Base-by-base conservation (phyloP, 2,113 vertebrate genomes). In the Tricholaema leucomelas region DNA sequence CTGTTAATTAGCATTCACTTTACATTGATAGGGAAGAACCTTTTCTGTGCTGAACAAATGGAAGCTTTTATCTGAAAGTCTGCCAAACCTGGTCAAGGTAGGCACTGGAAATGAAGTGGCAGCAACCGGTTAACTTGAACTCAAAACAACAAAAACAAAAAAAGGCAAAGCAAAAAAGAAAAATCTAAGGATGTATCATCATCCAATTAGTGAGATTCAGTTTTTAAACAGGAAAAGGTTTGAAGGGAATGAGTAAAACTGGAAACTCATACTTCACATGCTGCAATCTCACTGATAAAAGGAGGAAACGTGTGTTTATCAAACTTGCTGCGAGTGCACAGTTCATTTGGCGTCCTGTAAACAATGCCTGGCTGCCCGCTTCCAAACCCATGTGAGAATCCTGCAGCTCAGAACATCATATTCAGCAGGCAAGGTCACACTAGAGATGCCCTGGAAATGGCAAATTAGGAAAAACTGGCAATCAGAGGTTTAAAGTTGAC, bases 301-400 rank as follows among this genome's bases (percentile, higher is more conserved):
- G 98, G 97, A 98, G 98, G 98, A 98, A 98, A 98, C 98, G 97
- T 98, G 98, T 99, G 98, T 99, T 99, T 99, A 99, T 98, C 97
- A 97, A 98, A 97, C 96, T 97, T 95, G 97, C 97, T 97, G 95
- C 8, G 94, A 97, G 97, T 95, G 97, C 98, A 98, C 92, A 96
- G 98, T 98, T 98, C 98, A 98, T 94, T 97, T 96, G 95, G 95
- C 67, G 80, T 98, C 96, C 96, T 97, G 97, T 98, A 98, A 98
- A 98, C 98, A 97, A 96, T 97, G 95, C 95, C 96, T 94, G 95
- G 93, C 97, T 97, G 97, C 95, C 97, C 97, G 95, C 96, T 98
- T 98, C 96, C 97, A 96, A 94, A 97, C 83, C 95, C 87, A 95
- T 94, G 96, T 97, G 97, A 98, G 97, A 98, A 97, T 98, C 98